Percentiles rank a stretch among this genome's conserved stretches.
Evolutionary conservation across 2,113 vertebrate species (phyloP).

Genomic region (Nothobranchius furzeri): DNA sequence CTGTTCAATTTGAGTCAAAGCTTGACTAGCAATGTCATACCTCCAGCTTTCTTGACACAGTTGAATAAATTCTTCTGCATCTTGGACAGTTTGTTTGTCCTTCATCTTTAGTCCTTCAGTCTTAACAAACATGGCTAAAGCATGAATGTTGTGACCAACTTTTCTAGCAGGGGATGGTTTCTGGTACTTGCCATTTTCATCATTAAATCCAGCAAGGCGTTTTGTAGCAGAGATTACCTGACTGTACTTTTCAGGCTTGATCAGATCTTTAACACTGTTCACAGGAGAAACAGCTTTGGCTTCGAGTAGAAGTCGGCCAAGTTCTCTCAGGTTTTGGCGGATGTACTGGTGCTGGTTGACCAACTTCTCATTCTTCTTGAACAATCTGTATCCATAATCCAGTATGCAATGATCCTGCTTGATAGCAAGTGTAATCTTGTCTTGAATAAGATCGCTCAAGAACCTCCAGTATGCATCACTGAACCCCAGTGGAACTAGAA

Average conservation of each 20-base stretch:
- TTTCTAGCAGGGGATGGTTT: constrained; percentile 11
- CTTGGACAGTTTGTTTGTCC: neutral
- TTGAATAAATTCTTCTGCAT: constrained; percentile 27
- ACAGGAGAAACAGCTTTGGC: neutral
- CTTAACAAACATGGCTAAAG: constrained; percentile 18
- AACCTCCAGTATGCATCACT: constrained; percentile 20
- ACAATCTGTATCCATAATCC: neutral
- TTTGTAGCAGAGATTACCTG: constrained; percentile 5
- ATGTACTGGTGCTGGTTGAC: constrained; percentile 17
- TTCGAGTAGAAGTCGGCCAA: constrained; percentile 9
- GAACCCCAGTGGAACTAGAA: neutral
- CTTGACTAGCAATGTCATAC: constrained; percentile 27
- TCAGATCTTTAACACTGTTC: constrained; percentile 11
- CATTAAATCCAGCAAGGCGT: neutral
- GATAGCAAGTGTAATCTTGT: neutral
- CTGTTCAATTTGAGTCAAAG: constrained; percentile 13
- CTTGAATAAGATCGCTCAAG: constrained; percentile 21
- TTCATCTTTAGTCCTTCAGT: constrained; percentile 4
- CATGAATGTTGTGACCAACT: constrained; percentile 23
- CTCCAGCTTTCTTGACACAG: constrained; percentile 16
- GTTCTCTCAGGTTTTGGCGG: constrained; percentile 25
- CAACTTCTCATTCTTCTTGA: constrained; percentile 11
- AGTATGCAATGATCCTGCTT: neutral
- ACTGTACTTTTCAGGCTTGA: constrained; percentile 11
- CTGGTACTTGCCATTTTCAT: constrained; percentile 11